These are phyloP conservation scores for Oryzaephilus surinamensis DNA, from an alignment of 1,140 invertebrate genomes.

Conservation along the genomic window DNA sequence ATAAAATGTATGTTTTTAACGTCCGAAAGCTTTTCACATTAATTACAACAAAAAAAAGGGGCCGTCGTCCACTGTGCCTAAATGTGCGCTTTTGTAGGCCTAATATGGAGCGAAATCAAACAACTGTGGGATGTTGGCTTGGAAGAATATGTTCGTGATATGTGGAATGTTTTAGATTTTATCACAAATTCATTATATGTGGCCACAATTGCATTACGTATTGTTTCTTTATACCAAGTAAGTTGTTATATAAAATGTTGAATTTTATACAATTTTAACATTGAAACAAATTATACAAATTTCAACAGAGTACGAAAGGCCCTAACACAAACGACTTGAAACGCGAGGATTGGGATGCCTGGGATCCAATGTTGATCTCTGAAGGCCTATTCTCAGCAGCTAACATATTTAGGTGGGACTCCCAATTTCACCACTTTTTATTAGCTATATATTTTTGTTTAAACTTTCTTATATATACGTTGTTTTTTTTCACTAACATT, in stretches of 20 bases:
- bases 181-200: conserved; percentile 97
- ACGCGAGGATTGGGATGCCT: conserved; percentile 79
- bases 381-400: conserved; percentile 95
- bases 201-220: conserved; percentile 84
- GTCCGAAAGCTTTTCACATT: neutral
- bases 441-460: conserved; percentile 2
- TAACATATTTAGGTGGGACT: conserved; percentile 75
- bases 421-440: no score
- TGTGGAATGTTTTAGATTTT: conserved; percentile 99
- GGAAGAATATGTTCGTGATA: conserved; percentile 91
- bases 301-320: conserved; percentile 32
- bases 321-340: conserved; percentile 37
- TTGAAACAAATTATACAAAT: conserved; percentile 13
- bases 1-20: neutral
- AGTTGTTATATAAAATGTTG: conserved; percentile 10
- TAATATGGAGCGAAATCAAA: conserved; percentile 98
- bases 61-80: no score
- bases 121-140: conserved; percentile 96
- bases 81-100: conserved; percentile 56
- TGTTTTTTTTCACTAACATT: no score
- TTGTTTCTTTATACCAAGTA: conserved; percentile 88
- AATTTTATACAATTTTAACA: neutral
- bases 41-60: no score
- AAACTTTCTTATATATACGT: conserved; percentile 3
- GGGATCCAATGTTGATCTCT: conserved; percentile 93